Evolutionary conservation across 2,113 vertebrate species (phyloP).

Genomic region (Sphaerodactylus townsendi): DNA sequence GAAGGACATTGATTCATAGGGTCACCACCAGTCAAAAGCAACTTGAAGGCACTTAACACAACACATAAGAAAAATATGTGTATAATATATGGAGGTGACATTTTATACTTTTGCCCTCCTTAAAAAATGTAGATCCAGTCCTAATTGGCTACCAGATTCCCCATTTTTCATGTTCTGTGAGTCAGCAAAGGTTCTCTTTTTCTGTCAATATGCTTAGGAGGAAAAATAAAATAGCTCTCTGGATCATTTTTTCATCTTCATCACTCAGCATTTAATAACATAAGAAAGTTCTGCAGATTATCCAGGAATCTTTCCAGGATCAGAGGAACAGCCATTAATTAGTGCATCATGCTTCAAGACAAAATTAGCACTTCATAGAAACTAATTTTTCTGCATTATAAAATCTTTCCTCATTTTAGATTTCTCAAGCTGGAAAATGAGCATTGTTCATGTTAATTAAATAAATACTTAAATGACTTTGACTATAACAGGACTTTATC

Average conservation of each 20-base stretch:
- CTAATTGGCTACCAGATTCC: background rate
- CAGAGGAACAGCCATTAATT: background rate
- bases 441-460: rapidly evolving
- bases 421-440: rapidly evolving
- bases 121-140: too few relatives aligned
- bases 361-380: background rate
- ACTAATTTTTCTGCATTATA: background rate
- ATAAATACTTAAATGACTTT: rapidly evolving
- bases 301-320: background rate
- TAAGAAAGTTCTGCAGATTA: background rate
- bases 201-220: background rate
- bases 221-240: background rate
- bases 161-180: too few relatives aligned
- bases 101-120: too few relatives aligned
- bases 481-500: background rate
- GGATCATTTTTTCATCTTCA: background rate
- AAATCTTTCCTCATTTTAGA: background rate
- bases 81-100: too few relatives aligned
- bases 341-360: background rate
- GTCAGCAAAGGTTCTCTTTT: background rate
- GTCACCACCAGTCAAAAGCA: too few relatives aligned
- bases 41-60: too few relatives aligned
- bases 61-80: too few relatives aligned
- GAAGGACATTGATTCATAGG: too few relatives aligned
- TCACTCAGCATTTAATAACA: background rate